A percentile compares a stretch with the other conserved stretches of the same genome.
Evolutionary conservation across 2,113 vertebrate species (phyloP).

Genomic region (Gopherus evgoodei): DNA sequence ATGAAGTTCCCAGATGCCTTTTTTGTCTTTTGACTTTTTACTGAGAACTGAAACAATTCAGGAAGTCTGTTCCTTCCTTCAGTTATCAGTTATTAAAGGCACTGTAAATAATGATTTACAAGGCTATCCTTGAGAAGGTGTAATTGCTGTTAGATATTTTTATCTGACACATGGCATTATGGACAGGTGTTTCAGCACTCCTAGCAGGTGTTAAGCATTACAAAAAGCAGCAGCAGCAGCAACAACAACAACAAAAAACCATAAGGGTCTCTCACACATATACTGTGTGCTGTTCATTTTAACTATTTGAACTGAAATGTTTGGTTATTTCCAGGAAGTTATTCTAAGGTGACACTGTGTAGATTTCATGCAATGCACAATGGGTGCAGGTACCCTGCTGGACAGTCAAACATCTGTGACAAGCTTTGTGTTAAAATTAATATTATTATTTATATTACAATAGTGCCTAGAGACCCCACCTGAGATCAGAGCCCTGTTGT

Average conservation of each 20-base stretch:
- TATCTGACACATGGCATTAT: background rate
- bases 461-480: background rate
- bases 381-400: background rate
- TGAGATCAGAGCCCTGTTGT: background rate
- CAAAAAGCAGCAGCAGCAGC: background rate
- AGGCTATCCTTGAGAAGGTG: background rate
- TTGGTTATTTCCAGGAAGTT: background rate
- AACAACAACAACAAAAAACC: background rate
- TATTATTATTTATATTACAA: background rate
- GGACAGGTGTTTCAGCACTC: constrained; percentile 12
- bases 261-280: accelerated
- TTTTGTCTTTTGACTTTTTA: background rate
- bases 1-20: background rate
- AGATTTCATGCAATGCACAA: background rate
- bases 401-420: background rate
- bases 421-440: background rate
- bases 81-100: background rate
- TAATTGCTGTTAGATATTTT: background rate
- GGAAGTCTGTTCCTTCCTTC: background rate
- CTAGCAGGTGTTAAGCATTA: constrained; percentile 35
- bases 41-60: background rate
- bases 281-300: accelerated
- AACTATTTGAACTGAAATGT: accelerated
- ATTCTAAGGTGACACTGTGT: accelerated
- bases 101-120: background rate